Percentiles rank a stretch among this genome's conserved stretches.
Conservation (phyloP, 2,113 vertebrate genomes). For the Upupa epops region DNA sequence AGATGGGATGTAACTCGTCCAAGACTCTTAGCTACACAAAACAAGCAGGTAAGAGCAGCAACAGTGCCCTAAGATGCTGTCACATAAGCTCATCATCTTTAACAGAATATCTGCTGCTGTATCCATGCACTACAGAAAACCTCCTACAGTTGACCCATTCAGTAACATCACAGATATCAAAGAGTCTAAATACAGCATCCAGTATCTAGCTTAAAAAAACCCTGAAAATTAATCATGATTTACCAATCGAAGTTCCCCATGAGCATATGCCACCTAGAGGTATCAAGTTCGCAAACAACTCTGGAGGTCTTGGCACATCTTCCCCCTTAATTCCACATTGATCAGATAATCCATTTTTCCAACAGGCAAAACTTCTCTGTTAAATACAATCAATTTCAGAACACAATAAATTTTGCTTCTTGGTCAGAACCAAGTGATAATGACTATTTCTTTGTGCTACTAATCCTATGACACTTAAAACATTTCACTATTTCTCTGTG, state of each 20-base stretch:
- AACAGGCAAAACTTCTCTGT: constrained; percentile 17
- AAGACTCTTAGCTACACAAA: background rate
- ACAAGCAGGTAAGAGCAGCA: background rate
- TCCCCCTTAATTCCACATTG: background rate
- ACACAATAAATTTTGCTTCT: background rate
- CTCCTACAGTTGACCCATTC: background rate
- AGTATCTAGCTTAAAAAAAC: background rate
- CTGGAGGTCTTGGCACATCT: background rate
- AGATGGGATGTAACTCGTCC: background rate
- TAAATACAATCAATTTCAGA: background rate
- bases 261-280: background rate
- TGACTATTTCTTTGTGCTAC: background rate
- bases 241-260: background rate
- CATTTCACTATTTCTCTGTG: background rate
- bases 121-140: background rate
- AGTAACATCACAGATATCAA: background rate
- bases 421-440: background rate
- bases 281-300: background rate
- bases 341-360: constrained; percentile 18
- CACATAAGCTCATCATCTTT: background rate
- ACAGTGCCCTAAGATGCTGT: background rate
- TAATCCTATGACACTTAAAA: background rate
- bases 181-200: background rate
- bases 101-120: background rate
- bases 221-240: background rate